These are phyloP conservation scores for Neodiprion virginianus DNA, from an alignment of 1,140 invertebrate species.

Conservation along the genomic window DNA sequence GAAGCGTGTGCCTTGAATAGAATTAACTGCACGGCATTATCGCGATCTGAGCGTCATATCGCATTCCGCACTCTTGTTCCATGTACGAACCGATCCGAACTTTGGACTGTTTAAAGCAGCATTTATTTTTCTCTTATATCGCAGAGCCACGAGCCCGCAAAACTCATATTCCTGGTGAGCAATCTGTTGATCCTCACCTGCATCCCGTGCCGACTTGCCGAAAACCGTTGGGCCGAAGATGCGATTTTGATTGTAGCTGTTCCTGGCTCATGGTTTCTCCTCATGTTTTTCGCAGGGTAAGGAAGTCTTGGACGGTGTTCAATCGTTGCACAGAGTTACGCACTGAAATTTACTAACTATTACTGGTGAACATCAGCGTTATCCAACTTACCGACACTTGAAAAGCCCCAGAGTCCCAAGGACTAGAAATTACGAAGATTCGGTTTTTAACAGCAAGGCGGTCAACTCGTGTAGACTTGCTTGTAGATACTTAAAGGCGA, in stretches of 20 bases:
- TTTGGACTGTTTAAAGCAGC: neutral
- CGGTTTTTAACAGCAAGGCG: slow-evolving; percentile 24
- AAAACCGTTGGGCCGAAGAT: slow-evolving; percentile 83
- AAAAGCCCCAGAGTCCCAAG: slow-evolving; percentile 30
- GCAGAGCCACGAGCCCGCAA: slow-evolving; percentile 92
- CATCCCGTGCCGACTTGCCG: slow-evolving; percentile 85
- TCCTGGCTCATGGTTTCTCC: slow-evolving; percentile 94
- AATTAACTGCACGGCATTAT: neutral
- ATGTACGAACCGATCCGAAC: too few relatives aligned
- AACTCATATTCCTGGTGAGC: slow-evolving; percentile 91
- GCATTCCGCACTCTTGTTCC: too few relatives aligned
- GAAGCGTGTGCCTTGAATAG: neutral
- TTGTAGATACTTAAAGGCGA: too few relatives aligned
- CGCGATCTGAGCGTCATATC: neutral
- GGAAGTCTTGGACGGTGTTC: slow-evolving; percentile 23
- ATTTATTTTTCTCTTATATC: neutral
- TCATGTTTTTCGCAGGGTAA: slow-evolving; percentile 99
- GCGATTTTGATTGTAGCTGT: slow-evolving; percentile 90
- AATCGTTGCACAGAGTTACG: slow-evolving; percentile 10
- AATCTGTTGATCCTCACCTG: slow-evolving; percentile 92
- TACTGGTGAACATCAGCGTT: slow-evolving; percentile 34
- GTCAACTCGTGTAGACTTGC: too few relatives aligned
- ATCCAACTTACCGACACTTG: slow-evolving; percentile 36
- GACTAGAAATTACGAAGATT: slow-evolving; percentile 11
- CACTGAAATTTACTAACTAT: too few relatives aligned